These are phyloP conservation scores for Candoia aspera DNA, from an alignment of 2,113 vertebrate species.

Conservation along the genomic window DNA sequence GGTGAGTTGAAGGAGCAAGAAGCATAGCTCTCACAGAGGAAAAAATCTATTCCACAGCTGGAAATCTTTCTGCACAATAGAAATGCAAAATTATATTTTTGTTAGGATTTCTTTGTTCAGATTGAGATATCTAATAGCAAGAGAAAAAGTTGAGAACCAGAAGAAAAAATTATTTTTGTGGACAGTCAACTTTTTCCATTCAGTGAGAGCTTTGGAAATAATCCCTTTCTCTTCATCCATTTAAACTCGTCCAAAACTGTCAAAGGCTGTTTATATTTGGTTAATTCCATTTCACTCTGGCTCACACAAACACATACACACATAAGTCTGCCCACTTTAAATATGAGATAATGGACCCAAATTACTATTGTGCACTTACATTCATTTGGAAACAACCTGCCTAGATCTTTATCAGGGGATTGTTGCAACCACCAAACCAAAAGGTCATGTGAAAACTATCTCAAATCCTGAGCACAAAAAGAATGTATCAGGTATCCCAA, in stretches of 20 bases:
- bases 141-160: not conserved
- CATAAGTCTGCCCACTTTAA: not conserved
- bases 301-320: not conserved
- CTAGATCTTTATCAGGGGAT: not conserved
- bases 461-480: slow-evolving; percentile 18
- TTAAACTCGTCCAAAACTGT: not conserved
- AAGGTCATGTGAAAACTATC: slow-evolving; percentile 6
- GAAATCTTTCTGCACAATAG: not conserved
- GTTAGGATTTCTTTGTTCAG: not conserved
- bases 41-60: not conserved
- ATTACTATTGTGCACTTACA: not conserved
- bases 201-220: not conserved
- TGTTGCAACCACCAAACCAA: slow-evolving; percentile 7
- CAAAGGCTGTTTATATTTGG: not conserved
- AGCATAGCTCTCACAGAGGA: not conserved
- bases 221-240: not conserved
- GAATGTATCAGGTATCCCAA: slow-evolving; percentile 9
- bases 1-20: not conserved
- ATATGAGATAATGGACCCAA: slow-evolving; percentile 8
- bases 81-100: not conserved
- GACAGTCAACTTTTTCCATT: not conserved
- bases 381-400: slow-evolving; percentile 5
- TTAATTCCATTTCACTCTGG: not conserved
- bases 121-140: not conserved
- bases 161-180: not conserved